These are phyloP conservation scores for Pampusana beccarii DNA, from an alignment of 2,113 vertebrate genomes.

Conservation along the genomic window DNA sequence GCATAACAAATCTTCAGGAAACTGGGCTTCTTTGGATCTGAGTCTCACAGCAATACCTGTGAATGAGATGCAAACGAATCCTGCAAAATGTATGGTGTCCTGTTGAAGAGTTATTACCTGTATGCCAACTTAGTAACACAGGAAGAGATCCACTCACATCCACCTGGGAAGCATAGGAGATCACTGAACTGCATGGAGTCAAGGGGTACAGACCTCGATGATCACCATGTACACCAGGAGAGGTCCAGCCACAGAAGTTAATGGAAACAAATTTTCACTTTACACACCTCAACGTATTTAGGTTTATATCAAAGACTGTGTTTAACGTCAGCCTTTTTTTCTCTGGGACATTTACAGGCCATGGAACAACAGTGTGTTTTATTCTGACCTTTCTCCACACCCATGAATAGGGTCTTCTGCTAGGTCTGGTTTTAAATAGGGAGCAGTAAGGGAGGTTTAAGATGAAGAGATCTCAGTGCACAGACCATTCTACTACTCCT, in stretches of 20 bases:
- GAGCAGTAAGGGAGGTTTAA: not conserved
- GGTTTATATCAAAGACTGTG: not conserved
- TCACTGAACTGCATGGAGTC: not conserved
- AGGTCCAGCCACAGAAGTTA: not conserved
- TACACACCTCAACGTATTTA: not conserved
- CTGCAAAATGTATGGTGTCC: rapidly evolving
- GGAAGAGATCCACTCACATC: not conserved
- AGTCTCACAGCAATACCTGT: not conserved
- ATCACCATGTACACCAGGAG: rapidly evolving
- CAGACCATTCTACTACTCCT: not conserved
- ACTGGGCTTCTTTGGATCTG: not conserved
- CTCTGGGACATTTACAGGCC: not conserved
- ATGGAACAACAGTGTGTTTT: not conserved
- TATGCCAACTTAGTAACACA: not conserved
- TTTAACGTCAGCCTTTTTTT: not conserved
- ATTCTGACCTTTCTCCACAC: not conserved
- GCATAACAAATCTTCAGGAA: not conserved
- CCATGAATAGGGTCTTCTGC: not conserved
- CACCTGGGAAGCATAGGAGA: not conserved
- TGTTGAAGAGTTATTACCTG: not conserved
- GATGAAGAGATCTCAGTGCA: not conserved
- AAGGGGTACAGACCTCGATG: not conserved
- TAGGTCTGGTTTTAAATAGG: not conserved
- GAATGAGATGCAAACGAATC: not conserved
- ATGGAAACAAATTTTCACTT: not conserved